Percentiles rank a stretch among this genome's conserved stretches.
Evolutionary conservation across 2,113 vertebrate species (phyloP).

Genomic region (Zootoca vivipara): DNA sequence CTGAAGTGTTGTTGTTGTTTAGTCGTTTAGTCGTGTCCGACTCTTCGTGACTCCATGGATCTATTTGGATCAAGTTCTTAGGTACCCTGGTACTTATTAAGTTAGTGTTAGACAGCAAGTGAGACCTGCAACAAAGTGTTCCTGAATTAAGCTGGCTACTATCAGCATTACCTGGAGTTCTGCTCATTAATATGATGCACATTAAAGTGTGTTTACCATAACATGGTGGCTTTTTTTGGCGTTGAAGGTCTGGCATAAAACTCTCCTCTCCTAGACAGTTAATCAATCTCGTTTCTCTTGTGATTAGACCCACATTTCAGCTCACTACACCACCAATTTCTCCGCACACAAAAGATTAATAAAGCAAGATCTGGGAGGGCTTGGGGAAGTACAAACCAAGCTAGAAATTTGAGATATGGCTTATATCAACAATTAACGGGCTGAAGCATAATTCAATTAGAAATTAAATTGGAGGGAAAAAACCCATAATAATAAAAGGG

Average conservation of each 20-base stretch:
- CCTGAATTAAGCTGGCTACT: neutral
- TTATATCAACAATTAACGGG: conserved; percentile 67
- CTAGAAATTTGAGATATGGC: conserved; percentile 49
- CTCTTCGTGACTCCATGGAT: too few relatives aligned
- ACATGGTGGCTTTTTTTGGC: neutral
- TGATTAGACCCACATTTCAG: conserved; percentile 19
- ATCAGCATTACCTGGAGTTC: neutral
- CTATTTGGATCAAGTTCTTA: conserved; percentile 2
- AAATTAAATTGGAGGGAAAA: conserved; percentile 64
- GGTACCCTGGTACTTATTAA: neutral
- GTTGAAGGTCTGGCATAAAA: neutral
- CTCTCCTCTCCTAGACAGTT: neutral
- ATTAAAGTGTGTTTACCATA: neutral
- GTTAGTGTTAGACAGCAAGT: too few relatives aligned
- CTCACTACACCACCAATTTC: neutral
- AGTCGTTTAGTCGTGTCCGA: too few relatives aligned
- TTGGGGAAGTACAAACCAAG: conserved; percentile 35
- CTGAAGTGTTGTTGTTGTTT: too few relatives aligned
- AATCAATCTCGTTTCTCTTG: conserved; percentile 24
- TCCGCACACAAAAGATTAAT: neutral
- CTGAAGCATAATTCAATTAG: conserved; percentile 72
- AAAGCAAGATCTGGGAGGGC: conserved; percentile 19
- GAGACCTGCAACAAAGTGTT: too few relatives aligned
- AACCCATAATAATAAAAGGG: conserved; percentile 66
- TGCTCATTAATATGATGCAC: fast-evolving